Conservation (phyloP, 2,797 vertebrate species). For the Buphagus erythrorhynchus region DNA sequence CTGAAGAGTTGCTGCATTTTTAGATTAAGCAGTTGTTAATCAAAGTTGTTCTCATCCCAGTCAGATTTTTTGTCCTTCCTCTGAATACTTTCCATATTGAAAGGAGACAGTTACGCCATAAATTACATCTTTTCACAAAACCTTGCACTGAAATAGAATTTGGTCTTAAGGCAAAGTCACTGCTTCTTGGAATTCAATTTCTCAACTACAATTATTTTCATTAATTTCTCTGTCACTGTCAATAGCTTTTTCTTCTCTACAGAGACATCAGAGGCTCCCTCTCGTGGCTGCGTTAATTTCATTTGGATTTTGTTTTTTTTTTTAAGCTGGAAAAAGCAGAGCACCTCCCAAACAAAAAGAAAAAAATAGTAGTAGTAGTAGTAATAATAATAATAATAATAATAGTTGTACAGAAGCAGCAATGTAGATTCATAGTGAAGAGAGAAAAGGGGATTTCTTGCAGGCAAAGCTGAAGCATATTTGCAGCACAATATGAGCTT, state of each 20-base stretch:
- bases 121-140: background rate
- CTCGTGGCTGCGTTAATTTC: background rate
- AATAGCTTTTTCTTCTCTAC: background rate
- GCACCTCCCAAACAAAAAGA: background rate
- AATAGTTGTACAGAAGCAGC: background rate
- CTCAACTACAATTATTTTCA: background rate
- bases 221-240: slow-evolving; percentile 30
- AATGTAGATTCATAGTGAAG: background rate
- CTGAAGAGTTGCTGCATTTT: background rate
- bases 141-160: background rate
- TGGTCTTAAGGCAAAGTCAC: background rate
- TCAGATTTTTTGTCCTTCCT: background rate
- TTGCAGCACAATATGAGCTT: background rate
- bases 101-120: background rate
- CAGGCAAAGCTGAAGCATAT: background rate
- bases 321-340: background rate
- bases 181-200: slow-evolving; percentile 16
- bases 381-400: background rate
- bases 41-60: background rate
- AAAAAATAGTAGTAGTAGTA: background rate
- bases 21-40: background rate
- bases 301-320: background rate
- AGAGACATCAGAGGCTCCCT: background rate
- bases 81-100: background rate
- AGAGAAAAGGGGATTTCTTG: background rate